These are phyloP conservation scores for Orchestes rusci DNA, from an alignment of 2,888 invertebrate species.

Conservation along the genomic window DNA sequence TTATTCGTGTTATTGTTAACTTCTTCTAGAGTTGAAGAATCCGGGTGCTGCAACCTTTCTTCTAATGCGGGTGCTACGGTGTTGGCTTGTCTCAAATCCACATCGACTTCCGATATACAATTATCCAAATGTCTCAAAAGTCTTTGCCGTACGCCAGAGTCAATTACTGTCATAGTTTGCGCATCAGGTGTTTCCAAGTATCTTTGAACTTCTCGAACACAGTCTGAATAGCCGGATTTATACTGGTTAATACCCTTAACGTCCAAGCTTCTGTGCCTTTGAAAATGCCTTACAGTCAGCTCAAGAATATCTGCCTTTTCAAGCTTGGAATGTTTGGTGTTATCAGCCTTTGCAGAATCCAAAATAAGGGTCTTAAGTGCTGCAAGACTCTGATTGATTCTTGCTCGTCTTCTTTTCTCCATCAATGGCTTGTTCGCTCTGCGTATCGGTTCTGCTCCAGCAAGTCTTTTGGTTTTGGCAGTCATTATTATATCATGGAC, in stretches of 20 bases:
- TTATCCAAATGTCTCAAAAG: conserved; percentile 54
- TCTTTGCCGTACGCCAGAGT: conserved; percentile 52
- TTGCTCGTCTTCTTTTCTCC: conserved; percentile 67
- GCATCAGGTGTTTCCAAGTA: conserved; percentile 57
- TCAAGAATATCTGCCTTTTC: conserved; percentile 83
- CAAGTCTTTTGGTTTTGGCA: conserved; percentile 38
- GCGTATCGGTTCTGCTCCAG: conserved; percentile 42
- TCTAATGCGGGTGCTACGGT: conserved; percentile 22
- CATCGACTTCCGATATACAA: conserved; percentile 55
- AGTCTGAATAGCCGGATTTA: conserved; percentile 60
- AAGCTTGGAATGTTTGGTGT: conserved; percentile 71
- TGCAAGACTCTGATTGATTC: conserved; percentile 68
- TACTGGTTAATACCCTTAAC: conserved; percentile 57
- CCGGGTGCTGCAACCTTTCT: conserved; percentile 37
- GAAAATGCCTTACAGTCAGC: conserved; percentile 74
- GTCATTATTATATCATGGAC: conserved; percentile 35
- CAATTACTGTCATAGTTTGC: conserved; percentile 51
- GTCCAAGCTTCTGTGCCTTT: conserved; percentile 62
- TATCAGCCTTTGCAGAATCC: conserved; percentile 60
- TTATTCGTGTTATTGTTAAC: conserved; percentile 34
- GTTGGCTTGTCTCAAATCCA: conserved; percentile 41
- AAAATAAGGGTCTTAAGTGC: conserved; percentile 65
- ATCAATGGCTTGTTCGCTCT: conserved; percentile 72
- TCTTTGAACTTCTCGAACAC: conserved; percentile 54
- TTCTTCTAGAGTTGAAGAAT: conserved; percentile 42